These are phyloP conservation scores for Anarrhichthys ocellatus DNA, from an alignment of 2,113 vertebrate species.

Conservation along the genomic window DNA sequence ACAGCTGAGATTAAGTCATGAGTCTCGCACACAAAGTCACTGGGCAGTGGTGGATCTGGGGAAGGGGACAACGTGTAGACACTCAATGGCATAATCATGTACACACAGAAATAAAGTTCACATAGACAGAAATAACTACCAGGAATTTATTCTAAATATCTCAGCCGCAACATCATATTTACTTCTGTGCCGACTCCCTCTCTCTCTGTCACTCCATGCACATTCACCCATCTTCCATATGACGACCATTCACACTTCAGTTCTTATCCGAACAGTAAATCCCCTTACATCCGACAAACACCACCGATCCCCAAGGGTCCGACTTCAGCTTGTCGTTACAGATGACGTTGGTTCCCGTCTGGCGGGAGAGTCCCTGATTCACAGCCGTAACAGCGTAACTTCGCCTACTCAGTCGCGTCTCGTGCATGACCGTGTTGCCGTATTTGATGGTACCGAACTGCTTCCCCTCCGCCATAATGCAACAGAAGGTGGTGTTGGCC, in stretches of 20 bases:
- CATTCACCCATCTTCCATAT: background rate
- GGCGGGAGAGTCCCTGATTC: constrained; percentile 22
- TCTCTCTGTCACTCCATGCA: background rate
- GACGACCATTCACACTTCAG: constrained; percentile 1
- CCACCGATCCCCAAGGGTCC: constrained; percentile 50
- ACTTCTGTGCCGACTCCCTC: background rate
- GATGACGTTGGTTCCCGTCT: constrained; percentile 67
- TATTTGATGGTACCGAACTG: constrained; percentile 19
- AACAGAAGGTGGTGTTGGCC: constrained; percentile 79
- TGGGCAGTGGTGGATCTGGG: constrained; percentile 79
- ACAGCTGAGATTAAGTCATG: constrained; percentile 74
- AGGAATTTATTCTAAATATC: background rate
- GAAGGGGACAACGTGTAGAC: constrained; percentile 6
- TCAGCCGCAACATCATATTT: background rate
- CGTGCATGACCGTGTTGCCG: background rate
- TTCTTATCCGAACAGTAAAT: background rate
- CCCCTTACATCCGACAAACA: constrained; percentile 85
- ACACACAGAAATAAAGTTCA: background rate
- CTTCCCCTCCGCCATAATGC: constrained; percentile 69
- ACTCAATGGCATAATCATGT: background rate
- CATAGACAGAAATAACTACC: background rate
- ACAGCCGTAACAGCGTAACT: constrained; percentile 62
- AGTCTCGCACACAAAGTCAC: constrained; percentile 80
- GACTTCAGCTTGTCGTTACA: background rate
- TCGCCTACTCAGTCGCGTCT: constrained; percentile 72